phyloP scores from a whole-genome alignment of 1,140 invertebrate genomes.

The Drosophila serrata region DNA sequence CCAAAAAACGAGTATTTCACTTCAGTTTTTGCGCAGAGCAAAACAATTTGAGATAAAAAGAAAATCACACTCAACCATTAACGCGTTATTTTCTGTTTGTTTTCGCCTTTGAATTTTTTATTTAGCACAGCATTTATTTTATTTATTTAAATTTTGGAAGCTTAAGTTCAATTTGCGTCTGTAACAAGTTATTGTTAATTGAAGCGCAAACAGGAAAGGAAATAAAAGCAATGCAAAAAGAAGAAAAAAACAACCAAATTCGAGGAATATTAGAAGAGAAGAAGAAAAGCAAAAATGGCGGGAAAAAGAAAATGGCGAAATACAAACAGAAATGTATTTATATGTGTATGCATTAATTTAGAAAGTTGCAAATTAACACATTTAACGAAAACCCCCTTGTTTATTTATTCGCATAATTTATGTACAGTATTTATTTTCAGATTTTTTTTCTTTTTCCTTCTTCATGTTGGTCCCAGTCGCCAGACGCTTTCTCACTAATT shows the following conservation, averaged over 20 bases:
- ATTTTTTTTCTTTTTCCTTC: constrained; percentile 25
- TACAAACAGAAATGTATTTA: constrained; percentile 26
- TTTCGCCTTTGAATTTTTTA: constrained; percentile 36
- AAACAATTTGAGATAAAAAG: constrained; percentile 58
- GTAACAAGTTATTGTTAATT: constrained; percentile 83
- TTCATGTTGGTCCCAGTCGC: constrained; percentile 26
- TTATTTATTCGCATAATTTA: constrained; percentile 66
- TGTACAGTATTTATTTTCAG: constrained; percentile 58
- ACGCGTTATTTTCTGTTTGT: constrained; percentile 40
- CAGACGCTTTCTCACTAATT: constrained; percentile 55
- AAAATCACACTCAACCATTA: constrained; percentile 56
- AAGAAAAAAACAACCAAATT: constrained; percentile 25
- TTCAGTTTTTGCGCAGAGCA: constrained; percentile 34
- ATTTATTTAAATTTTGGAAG: constrained; percentile 70
- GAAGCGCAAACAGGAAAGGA: constrained; percentile 65
- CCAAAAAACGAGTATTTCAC: constrained; percentile 53
- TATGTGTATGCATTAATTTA: constrained; percentile 62
- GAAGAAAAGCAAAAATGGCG: constrained; percentile 50
- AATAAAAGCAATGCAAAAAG: constrained; percentile 29
- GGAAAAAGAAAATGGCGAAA: constrained; percentile 68
- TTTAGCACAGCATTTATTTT: constrained; percentile 68
- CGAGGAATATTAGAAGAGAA: constrained; percentile 52
- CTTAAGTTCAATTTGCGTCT: constrained; percentile 77
- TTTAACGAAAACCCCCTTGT: constrained; percentile 48
- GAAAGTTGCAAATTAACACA: constrained; percentile 80